Evolutionary conservation across 1,140 invertebrate genomes (phyloP).

Genomic region (Anastatus disparis): DNA sequence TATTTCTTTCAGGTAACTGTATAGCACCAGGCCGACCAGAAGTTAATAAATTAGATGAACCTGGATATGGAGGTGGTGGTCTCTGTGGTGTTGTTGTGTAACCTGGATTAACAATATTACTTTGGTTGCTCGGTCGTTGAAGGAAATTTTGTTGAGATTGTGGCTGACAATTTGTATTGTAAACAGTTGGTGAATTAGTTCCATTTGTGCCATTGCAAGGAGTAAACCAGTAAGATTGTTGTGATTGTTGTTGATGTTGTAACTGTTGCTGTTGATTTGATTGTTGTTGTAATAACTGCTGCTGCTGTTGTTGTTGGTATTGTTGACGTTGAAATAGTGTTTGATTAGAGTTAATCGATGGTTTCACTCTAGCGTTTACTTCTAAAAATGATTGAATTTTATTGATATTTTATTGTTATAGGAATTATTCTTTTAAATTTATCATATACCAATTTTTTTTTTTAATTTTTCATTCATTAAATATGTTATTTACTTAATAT

Average conservation of each 20-base stretch:
- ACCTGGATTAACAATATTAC: background rate
- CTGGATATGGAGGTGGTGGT: conserved; percentile 16
- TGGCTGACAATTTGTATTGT: background rate
- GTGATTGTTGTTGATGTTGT: background rate
- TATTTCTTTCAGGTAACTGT: conserved; percentile 36
- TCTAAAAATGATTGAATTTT: background rate
- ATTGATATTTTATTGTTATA: too few relatives aligned
- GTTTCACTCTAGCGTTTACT: background rate
- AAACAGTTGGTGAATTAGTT: background rate
- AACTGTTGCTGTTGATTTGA: background rate
- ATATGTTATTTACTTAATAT: too few relatives aligned
- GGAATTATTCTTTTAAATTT: too few relatives aligned
- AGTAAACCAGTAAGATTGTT: conserved; percentile 30
- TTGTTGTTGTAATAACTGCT: background rate
- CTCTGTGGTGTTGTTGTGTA: background rate
- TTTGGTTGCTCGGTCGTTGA: background rate
- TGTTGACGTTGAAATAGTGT: background rate
- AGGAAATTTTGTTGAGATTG: too few relatives aligned
- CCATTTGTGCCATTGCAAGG: background rate
- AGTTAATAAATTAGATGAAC: background rate
- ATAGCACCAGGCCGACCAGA: conserved; percentile 21
- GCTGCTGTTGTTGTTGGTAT: background rate
- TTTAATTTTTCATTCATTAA: too few relatives aligned
- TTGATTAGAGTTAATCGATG: background rate
- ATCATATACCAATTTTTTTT: too few relatives aligned